phyloP scores from a whole-genome alignment of 2,113 vertebrate species.

The Acanthisitta chloris region DNA sequence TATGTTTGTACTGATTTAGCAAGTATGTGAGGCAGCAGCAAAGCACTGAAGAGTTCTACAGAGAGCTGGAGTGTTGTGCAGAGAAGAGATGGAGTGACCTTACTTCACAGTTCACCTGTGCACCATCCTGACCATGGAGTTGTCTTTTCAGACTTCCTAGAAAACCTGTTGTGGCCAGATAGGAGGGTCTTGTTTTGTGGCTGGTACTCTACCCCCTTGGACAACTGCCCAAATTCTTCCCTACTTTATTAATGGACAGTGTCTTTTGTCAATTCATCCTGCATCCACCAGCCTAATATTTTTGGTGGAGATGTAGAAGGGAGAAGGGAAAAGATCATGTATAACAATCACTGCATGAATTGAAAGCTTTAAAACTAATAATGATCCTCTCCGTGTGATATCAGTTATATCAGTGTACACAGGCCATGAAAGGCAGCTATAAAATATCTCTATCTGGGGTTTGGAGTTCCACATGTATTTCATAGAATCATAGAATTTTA shows the following conservation, averaged over 20 bases:
- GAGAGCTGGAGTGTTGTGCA: neutral
- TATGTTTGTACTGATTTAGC: conserved; percentile 49
- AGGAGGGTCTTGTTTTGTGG: neutral
- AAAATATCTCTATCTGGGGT: neutral
- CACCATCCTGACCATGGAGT: neutral
- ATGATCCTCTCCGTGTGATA: neutral
- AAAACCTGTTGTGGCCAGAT: neutral
- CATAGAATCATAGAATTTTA: too few relatives aligned
- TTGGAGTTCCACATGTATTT: neutral
- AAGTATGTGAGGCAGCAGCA: conserved; percentile 46
- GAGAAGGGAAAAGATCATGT: neutral
- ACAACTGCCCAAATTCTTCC: neutral
- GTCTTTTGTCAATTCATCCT: neutral
- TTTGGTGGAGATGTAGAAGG: neutral
- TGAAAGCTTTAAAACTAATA: neutral
- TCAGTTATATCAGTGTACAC: neutral
- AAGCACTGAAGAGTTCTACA: neutral
- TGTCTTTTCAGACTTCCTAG: neutral
- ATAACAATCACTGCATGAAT: neutral
- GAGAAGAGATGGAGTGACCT: neutral
- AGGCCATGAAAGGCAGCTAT: neutral
- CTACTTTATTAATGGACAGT: too few relatives aligned
- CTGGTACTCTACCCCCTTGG: neutral
- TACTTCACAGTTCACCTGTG: neutral
- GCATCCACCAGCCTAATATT: neutral